Base-by-base conservation (phyloP, 2,113 vertebrate genomes). In the Epinephelus moara region DNA sequence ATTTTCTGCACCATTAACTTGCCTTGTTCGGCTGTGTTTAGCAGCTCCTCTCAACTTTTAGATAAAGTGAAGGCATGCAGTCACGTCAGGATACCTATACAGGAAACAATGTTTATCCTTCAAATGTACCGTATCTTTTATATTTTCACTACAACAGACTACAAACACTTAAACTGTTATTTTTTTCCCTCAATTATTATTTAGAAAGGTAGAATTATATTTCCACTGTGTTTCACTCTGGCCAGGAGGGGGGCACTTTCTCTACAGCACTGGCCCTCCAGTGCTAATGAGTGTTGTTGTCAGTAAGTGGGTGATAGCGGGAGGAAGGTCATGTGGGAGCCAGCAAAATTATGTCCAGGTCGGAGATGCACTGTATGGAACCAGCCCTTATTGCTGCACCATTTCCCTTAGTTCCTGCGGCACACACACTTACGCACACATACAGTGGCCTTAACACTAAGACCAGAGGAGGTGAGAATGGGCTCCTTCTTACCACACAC, bases 291-390 rank as follows among this genome's bases (percentile, higher is more conserved):
- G 2, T 45, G 52, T 63, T 71, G 52, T 50, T 90, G 81, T 87
- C 84, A 82, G 85, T 87, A 79, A 92, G 70, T 81, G 86, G 82
- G 75, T 47, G 70, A 40, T 75, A 55, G 70, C 2, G 40, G 70
- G 59, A 71, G 80, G 61, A 67, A 90, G 89, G 92, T 89, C 88
- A 89, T 84, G 56, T 83, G 79, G 80, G 62, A 66, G 70, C 81
- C 64, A 83, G 64, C 62, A 82, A 75, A 89, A 87, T 85, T 81
- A 82, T 90, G 79, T 91, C 74, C 87, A 89, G 81, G 89, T 89
- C 84, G 88, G 59, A 78, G 70, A 75, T 78, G 76, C 66, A 57
- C 80, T 87, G 66, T 84, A 70, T 70, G 75, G 75, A 90, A 82
- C 61, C 60, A 60, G 53, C 63, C 40, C 81, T 81, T 69, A 79